Base-by-base conservation (phyloP, 2,113 vertebrate species). In the Pomatorhinus ruficollis region DNA sequence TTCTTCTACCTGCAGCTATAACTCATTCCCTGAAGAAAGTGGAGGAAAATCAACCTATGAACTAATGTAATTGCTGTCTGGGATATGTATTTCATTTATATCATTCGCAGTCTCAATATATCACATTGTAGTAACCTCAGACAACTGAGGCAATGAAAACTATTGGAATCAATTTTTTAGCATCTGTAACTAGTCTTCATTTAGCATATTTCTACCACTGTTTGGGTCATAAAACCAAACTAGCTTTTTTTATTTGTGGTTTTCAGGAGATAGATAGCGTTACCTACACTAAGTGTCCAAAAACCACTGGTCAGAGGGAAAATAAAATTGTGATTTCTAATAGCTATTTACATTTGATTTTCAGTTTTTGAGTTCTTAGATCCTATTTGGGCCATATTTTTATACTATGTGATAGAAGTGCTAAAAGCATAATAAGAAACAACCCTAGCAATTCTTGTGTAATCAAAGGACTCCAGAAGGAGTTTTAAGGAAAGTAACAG, bases 11-110 rank as follows among this genome's bases (percentile, higher is more conserved):
- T 66, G 37, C 54, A 92, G 24, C 28, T 83, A 44, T 87, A 86
- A 66, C 45, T 96, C 60, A 80, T 66, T 72, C 53, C 31, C 28
- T 74, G 61, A 84, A n/a, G 42, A 61, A 81, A 82, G 47, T 33
- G 39, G 56, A 86, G 42, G 25, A 33, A 79, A 76, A 79, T 81
- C 54, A 83, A 66, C 10, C 1, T 15, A 42, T 59, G 14, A 66
- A 23, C 12, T 54, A 87, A 87, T 56, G 35, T 76, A 80, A 76
- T 15, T 92, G 47, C 25, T 76, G 39, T 83, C 59, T 94, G 72
- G 85, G 66, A 52, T 89, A 95, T 4, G 2, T 68, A 66, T 69
- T 96, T 65, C n/a, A 64, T 95, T 97, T 89, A 30, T 78, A 71
- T 86, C 83, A 39, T 82, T 94, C 61, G 80, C 39, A 75, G 19